phyloP scores from a whole-genome alignment of 2,797 vertebrate species.

The Sebastes baramenuke region DNA sequence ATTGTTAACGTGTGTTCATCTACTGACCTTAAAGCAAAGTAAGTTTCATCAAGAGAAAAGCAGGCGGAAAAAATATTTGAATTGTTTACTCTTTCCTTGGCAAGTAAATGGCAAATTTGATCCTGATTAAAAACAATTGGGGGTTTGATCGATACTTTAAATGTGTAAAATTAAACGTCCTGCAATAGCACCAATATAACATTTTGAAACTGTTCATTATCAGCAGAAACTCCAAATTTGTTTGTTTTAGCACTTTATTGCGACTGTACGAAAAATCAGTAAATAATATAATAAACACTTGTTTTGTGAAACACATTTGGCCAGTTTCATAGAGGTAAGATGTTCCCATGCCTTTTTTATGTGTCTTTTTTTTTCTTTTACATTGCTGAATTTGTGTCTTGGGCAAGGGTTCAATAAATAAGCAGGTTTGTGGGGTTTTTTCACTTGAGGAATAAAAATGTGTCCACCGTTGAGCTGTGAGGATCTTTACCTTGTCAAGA shows the following conservation, averaged over 20 bases:
- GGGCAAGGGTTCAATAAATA: constrained; percentile 42
- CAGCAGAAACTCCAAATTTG: background rate
- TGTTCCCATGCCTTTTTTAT: constrained; percentile 25
- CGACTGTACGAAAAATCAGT: constrained; percentile 64
- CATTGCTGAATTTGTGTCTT: background rate
- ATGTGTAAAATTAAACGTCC: background rate
- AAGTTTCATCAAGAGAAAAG: background rate
- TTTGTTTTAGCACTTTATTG: constrained; percentile 68
- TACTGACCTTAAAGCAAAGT: background rate
- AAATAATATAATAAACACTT: constrained; percentile 66
- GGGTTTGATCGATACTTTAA: background rate
- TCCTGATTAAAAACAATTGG: background rate
- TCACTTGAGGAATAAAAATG: constrained; percentile 17
- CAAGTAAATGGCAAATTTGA: background rate
- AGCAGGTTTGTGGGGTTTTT: background rate
- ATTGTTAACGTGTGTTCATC: background rate
- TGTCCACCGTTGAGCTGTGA: constrained; percentile 15
- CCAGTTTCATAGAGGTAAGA: constrained; percentile 57
- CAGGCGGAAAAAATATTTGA: background rate
- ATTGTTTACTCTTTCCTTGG: background rate
- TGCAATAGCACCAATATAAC: background rate
- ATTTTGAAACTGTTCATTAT: background rate
- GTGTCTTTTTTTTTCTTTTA: background rate
- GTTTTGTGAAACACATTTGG: constrained; percentile 58
- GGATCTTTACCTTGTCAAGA: constrained; percentile 30